A percentile compares a stretch with the other conserved stretches of the same genome.
phyloP scores from a whole-genome alignment of 2,113 vertebrate genomes.

The Rynchops niger region DNA sequence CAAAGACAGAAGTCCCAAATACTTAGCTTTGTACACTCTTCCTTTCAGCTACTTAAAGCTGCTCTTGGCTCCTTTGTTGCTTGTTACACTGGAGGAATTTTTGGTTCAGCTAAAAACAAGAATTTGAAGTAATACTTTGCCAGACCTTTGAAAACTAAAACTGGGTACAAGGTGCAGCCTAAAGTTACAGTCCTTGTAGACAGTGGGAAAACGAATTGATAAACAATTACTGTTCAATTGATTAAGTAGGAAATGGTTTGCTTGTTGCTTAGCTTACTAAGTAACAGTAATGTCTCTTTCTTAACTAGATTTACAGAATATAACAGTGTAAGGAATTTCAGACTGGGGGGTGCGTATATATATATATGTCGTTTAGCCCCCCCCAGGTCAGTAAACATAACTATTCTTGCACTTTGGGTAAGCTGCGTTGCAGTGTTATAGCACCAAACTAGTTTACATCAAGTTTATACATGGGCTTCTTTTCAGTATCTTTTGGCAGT shows the following conservation, averaged over 20 bases:
- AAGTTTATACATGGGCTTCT: not conserved
- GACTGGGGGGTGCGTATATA: not conserved
- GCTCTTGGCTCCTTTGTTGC: not conserved
- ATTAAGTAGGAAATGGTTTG: not conserved
- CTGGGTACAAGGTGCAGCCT: not conserved
- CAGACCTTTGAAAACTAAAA: slow-evolving; percentile 11
- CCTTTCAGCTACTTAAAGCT: not conserved
- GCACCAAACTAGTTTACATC: fast-evolving
- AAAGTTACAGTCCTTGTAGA: not conserved
- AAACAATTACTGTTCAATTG: not conserved
- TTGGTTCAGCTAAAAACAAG: not conserved
- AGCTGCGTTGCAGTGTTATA: not conserved
- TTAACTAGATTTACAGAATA: not conserved
- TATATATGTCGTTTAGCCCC: not conserved
- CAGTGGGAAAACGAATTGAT: not conserved
- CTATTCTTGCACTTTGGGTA: not conserved
- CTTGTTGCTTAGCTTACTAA: not conserved
- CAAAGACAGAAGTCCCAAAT: not conserved
- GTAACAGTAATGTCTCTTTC: not conserved
- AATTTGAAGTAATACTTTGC: not conserved
- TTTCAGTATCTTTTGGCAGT: slow-evolving; percentile 15
- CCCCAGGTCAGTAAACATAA: not conserved
- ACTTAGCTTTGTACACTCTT: not conserved
- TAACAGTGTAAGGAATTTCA: not conserved
- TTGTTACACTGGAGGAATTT: not conserved